phyloP scores from a whole-genome alignment of 2,797 vertebrate species.

The Mionectes olivaceus region DNA sequence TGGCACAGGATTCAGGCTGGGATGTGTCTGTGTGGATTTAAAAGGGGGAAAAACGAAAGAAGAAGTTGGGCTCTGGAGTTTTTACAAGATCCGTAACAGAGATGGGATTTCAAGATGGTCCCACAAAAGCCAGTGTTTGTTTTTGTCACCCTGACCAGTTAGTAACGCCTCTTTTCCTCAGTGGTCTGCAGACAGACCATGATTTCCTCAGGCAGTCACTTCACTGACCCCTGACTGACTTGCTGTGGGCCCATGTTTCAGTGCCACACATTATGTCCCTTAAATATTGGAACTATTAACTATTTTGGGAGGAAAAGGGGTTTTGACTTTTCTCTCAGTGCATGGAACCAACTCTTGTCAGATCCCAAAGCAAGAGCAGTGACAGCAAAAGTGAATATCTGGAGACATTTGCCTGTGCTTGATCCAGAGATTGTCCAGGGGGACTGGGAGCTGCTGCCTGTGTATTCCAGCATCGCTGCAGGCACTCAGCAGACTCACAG shows the following conservation, averaged over 20 bases:
- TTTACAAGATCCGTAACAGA: neutral
- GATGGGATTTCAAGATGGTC: neutral
- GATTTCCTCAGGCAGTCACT: neutral
- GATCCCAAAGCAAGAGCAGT: neutral
- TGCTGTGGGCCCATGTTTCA: accelerated
- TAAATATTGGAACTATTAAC: neutral
- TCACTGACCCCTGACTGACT: neutral
- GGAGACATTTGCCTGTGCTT: neutral
- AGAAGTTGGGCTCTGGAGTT: neutral
- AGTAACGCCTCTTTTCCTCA: neutral
- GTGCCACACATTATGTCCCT: neutral
- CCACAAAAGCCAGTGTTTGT: neutral
- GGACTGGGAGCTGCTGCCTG: too few species aligned
- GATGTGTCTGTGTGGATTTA: neutral
- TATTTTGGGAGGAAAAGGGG: neutral
- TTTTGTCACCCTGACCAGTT: neutral
- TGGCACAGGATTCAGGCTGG: neutral
- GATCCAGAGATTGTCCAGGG: neutral
- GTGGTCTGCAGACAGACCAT: neutral
- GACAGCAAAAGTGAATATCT: neutral
- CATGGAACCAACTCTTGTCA: neutral
- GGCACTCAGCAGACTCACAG: neutral
- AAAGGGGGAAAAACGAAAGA: neutral
- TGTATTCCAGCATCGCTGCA: neutral
- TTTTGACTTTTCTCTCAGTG: neutral